These are phyloP conservation scores for Drosophila prosaltans DNA, from an alignment of 1,140 invertebrate species.

Conservation along the genomic window DNA sequence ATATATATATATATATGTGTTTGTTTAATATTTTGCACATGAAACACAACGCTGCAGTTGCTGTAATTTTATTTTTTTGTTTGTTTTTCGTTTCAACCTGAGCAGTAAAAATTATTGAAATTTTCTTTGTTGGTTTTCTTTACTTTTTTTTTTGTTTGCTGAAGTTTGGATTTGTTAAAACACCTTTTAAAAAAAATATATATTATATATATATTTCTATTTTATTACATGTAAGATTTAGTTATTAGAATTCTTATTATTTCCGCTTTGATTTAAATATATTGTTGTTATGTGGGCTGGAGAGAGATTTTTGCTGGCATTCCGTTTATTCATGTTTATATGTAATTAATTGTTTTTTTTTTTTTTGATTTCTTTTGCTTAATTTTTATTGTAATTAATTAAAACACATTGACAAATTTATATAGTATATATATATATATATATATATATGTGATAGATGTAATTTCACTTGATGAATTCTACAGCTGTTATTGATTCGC, in stretches of 20 bases:
- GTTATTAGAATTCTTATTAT: neutral
- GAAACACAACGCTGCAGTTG: constrained; percentile 70
- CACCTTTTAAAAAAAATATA: constrained; percentile 68
- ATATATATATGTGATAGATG: neutral
- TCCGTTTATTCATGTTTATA: no score
- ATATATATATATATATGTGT: constrained; percentile 39
- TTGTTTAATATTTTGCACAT: constrained; percentile 65
- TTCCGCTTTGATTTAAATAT: constrained; percentile 29
- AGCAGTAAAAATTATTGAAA: constrained; percentile 49
- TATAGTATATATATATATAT: neutral
- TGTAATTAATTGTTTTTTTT: constrained; percentile 17
- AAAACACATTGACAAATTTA: constrained; percentile 58
- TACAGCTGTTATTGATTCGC: constrained; percentile 44
- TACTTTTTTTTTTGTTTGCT: constrained; percentile 6
- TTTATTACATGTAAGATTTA: neutral
- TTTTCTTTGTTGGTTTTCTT: neutral
- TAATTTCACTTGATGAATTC: constrained; percentile 18
- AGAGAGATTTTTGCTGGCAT: constrained; percentile 27
- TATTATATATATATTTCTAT: neutral
- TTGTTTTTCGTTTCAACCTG: constrained; percentile 56
- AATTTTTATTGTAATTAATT: constrained; percentile 47
- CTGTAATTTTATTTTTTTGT: constrained; percentile 38
- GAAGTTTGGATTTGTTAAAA: constrained; percentile 41
- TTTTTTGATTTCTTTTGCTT: constrained; percentile 47
- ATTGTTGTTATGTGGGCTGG: constrained; percentile 18